phyloP scores from a whole-genome alignment of 1,140 invertebrate genomes.

The Periplaneta americana region DNA sequence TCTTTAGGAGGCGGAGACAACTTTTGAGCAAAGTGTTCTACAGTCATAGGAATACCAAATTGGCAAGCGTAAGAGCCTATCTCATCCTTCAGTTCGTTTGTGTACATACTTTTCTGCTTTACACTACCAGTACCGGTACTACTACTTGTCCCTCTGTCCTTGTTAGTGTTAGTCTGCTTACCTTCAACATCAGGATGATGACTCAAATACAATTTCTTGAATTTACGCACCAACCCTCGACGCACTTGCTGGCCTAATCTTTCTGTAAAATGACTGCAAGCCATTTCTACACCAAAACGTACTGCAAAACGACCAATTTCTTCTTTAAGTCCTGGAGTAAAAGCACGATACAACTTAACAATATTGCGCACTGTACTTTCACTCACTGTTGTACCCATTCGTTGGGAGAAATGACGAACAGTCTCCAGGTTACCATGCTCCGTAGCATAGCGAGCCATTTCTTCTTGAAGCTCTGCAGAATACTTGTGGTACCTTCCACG shows the following conservation, averaged over 20 bases:
- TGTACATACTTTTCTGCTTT: slow-evolving; percentile 20
- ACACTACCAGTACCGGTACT: not conserved
- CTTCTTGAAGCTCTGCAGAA: slow-evolving; percentile 32
- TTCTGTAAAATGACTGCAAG: slow-evolving; percentile 29
- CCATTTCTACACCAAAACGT: slow-evolving; percentile 30
- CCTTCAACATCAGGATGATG: slow-evolving; percentile 20
- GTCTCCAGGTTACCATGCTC: slow-evolving; percentile 31
- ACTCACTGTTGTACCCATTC: slow-evolving; percentile 30
- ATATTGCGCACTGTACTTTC: slow-evolving; percentile 37
- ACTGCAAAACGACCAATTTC: slow-evolving; percentile 35
- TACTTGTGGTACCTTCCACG: slow-evolving; percentile 37
- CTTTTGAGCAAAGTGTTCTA: slow-evolving; percentile 32
- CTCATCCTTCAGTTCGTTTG: slow-evolving; percentile 31
- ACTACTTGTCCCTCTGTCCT: slow-evolving; percentile 5
- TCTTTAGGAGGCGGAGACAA: slow-evolving; percentile 31
- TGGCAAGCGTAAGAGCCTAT: slow-evolving; percentile 32
- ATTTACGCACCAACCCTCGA: slow-evolving; percentile 32
- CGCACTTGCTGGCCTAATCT: slow-evolving; percentile 28
- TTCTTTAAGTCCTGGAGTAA: slow-evolving; percentile 30
- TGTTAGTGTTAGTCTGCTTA: slow-evolving; percentile 1
- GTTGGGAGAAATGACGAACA: slow-evolving; percentile 30
- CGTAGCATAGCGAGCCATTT: slow-evolving; percentile 32
- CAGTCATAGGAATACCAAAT: slow-evolving; percentile 27
- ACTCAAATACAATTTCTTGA: slow-evolving; percentile 30
- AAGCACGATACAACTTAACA: slow-evolving; percentile 30